Evolutionary conservation across 1,140 invertebrate genomes (phyloP).

Genomic region (Drosophila equinoxialis): DNA sequence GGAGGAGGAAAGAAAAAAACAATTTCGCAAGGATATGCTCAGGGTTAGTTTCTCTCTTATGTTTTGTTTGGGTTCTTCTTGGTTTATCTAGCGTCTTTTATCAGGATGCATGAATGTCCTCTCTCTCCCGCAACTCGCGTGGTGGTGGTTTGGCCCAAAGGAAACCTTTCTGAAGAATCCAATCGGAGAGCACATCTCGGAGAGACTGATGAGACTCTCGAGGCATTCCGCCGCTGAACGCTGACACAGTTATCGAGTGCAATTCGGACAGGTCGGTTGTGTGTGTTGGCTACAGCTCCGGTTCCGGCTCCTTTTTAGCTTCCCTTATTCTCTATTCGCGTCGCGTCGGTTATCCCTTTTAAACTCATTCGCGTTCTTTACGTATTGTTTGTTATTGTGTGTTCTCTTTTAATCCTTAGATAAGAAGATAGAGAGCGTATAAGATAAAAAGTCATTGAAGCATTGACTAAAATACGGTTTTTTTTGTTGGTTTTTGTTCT

Average conservation of each 20-base stretch:
- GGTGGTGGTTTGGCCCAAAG: constrained; percentile 37
- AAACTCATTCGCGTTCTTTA: constrained; percentile 1
- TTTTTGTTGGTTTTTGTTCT: constrained; percentile 8
- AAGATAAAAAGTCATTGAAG: constrained; percentile 41
- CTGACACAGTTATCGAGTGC: constrained; percentile 83
- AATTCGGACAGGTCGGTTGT: constrained; percentile 82
- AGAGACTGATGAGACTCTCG: constrained; percentile 34
- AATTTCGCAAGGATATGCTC: constrained; percentile 53
- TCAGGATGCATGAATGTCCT: constrained; percentile 37
- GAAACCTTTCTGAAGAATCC: constrained; percentile 9
- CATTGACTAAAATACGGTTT: constrained; percentile 28
- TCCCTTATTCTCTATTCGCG: constrained; percentile 41
- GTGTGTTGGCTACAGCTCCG: constrained; percentile 24
- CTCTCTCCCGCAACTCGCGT: constrained; percentile 16
- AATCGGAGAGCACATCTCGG: constrained; percentile 42
- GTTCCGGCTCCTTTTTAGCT: constrained; percentile 14
- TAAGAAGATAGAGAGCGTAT: constrained; percentile 1
- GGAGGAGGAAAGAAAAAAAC: constrained; percentile 32
- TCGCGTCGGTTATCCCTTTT: constrained; percentile 43
- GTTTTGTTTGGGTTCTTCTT: constrained; percentile 18
- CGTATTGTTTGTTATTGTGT: constrained; percentile 31
- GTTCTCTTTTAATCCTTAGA: constrained; percentile 53
- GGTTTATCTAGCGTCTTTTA: constrained; percentile 58
- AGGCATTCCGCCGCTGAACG: constrained; percentile 65
- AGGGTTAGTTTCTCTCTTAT: constrained; percentile 60